Conservation (phyloP, 2,113 vertebrate genomes). For the Smithornis capensis region DNA sequence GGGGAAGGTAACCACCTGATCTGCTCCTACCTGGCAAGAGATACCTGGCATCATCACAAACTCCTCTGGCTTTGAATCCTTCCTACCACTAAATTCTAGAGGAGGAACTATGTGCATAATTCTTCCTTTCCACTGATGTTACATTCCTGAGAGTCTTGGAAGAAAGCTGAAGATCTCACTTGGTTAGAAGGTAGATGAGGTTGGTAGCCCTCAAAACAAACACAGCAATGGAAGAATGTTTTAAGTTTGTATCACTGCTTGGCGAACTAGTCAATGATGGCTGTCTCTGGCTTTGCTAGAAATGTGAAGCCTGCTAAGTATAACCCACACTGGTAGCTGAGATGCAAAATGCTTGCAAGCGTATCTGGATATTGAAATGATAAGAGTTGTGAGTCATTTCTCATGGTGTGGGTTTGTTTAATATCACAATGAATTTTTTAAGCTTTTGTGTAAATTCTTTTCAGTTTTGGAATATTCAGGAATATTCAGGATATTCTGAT, state of each 20-base stretch:
- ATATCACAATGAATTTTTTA: not conserved
- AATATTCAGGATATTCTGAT: not conserved
- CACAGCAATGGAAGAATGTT: not conserved
- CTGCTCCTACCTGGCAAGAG: not conserved
- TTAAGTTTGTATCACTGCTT: not conserved
- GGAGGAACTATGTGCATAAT: not conserved
- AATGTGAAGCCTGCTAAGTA: not conserved
- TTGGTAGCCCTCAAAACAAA: not conserved
- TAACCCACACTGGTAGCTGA: not conserved
- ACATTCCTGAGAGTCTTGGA: not conserved
- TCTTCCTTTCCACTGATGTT: not conserved
- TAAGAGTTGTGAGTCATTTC: not conserved
- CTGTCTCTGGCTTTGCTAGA: not conserved
- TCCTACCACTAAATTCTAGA: not conserved
- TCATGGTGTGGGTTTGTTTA: not conserved
- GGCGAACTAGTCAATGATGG: not conserved
- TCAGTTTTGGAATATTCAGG: not conserved
- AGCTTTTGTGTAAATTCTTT: not conserved
- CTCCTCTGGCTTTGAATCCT: not conserved
- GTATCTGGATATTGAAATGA: not conserved
- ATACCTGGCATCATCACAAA: not conserved
- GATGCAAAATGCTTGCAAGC: not conserved
- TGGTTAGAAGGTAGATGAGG: not conserved
- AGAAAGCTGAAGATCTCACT: not conserved
- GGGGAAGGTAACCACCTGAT: not conserved